Evolutionary conservation across 2,888 invertebrate genomes (phyloP), one percentile per base, ranked within the genome.

Genomic region (Timandra comae): DNA sequence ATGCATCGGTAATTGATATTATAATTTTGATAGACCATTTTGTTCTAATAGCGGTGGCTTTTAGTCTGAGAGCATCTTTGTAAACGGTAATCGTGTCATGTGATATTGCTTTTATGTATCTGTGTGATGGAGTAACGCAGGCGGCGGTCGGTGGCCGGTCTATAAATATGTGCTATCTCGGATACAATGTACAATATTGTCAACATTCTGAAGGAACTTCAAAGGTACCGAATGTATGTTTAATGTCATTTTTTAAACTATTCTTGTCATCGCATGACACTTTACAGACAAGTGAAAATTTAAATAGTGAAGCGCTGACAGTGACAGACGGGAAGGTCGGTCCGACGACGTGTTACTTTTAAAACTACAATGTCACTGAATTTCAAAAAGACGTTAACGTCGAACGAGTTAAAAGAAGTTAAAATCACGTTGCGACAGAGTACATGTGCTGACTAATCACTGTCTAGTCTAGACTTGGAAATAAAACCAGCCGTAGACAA

Each of bases 1-100:
- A 84, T 84, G 81, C 80, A 80, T 79, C 73, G 70, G 81, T 84
- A 85, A 84, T 84, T 84, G 82, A 84, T 84, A 85, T 82, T 82
- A 78, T 84, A 85, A 82, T 80, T 81, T 71, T 68, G 73, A 78
- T 74, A 69, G 78, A 58, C 69, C 73, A 68, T 74, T 78, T 75
- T 68, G 68, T 66, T 71, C 53, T 67, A 63, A 66, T 66, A 63
- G 62, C 62, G 54, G 57, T 48, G 54, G 74, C 73, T 75, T 70
- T 75, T 73, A 71, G 68, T 66, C 48, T 58, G 52, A 62, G 61
- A 63, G 65, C 55, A 46, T 53, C 49, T 60, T 55, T 53, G 55
- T 55, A 43, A 51, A 49, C 48, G 53, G 52, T 56, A 48, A 60
- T 52, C 54, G 51, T 55, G 65, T 63, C 59, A 65, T 56, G 52